These are phyloP conservation scores for Amblyjoppa proteus DNA, from an alignment of 2,888 invertebrate genomes.

Conservation along the genomic window DNA sequence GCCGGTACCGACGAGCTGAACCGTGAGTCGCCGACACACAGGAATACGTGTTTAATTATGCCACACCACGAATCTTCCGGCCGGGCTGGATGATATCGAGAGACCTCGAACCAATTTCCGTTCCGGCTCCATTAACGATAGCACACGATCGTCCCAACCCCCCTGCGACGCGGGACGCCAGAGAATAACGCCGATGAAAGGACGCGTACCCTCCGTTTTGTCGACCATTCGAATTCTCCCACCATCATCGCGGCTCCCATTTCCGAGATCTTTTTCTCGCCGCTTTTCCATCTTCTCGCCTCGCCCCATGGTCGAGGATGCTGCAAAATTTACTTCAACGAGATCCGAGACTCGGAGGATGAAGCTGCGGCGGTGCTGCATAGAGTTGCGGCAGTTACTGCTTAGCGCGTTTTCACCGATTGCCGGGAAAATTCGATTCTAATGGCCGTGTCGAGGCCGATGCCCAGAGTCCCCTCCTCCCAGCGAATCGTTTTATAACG, in stretches of 20 bases:
- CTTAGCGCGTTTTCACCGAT: conserved; percentile 51
- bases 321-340: conserved; percentile 74
- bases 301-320: neutral
- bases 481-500: conserved; percentile 61
- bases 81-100: conserved; percentile 52
- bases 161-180: conserved; percentile 19
- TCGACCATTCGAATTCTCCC: conserved; percentile 52
- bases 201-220: conserved; percentile 23
- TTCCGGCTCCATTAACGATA: conserved; percentile 74
- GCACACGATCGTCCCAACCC: conserved; percentile 34
- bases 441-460: conserved; percentile 71
- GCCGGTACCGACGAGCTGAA: neutral
- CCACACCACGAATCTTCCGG: conserved; percentile 29
- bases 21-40: neutral
- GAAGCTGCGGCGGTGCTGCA: neutral
- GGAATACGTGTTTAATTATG: conserved; percentile 22
- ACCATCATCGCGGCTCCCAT: neutral
- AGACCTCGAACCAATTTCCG: conserved; percentile 71
- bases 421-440: conserved; percentile 73
- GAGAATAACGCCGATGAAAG: conserved; percentile 31
- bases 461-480: conserved; percentile 15
- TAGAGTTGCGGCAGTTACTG: conserved; percentile 8
- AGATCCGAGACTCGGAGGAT: conserved; percentile 48
- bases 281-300: conserved; percentile 59
- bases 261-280: conserved; percentile 16